Conservation (phyloP, 2,888 invertebrate species). For the Tenthredo livida region DNA sequence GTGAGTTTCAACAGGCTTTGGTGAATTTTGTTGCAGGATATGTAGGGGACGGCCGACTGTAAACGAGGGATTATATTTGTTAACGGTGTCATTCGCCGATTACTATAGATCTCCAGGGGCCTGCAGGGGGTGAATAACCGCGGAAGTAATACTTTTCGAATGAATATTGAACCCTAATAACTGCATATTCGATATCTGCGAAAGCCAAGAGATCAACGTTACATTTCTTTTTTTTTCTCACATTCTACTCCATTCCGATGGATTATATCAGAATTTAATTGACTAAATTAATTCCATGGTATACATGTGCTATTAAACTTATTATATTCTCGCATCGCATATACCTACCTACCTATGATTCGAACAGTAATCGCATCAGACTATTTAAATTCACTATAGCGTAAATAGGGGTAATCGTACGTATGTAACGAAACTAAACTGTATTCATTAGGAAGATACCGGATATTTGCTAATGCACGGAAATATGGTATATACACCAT, state of each 20-base stretch:
- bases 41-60: not conserved
- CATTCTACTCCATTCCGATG: not conserved
- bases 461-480: conserved; percentile 45
- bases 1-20: not conserved
- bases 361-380: not conserved
- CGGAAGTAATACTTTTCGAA: not conserved
- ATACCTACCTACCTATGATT: not conserved
- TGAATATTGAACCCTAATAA: not conserved
- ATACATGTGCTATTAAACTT: not conserved
- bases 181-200: not conserved
- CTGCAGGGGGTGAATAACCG: not conserved
- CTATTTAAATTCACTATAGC: not conserved
- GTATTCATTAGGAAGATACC: conserved; percentile 32
- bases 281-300: not conserved
- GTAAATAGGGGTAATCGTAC: not conserved
- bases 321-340: not conserved
- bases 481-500: conserved; percentile 21
- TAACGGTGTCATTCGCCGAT: not conserved
- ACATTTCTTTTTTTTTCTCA: not conserved
- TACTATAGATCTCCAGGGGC: not conserved
- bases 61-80: conserved; percentile 13
- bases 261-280: not conserved
- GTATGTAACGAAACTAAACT: not conserved
- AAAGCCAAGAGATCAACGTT: not conserved
- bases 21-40: not conserved